Conservation (phyloP, 2,888 invertebrate genomes). For the Nomada hirtipes region DNA sequence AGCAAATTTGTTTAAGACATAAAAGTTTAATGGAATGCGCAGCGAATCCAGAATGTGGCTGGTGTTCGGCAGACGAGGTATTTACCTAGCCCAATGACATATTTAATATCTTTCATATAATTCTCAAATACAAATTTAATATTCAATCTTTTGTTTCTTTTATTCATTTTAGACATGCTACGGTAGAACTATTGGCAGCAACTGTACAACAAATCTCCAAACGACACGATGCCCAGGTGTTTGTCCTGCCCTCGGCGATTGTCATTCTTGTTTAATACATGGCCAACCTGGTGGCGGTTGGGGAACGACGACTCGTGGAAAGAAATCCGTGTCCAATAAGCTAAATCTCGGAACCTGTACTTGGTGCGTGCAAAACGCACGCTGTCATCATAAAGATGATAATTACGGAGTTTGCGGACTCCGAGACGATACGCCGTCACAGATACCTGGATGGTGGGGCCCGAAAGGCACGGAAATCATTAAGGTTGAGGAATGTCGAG, state of each 20-base stretch:
- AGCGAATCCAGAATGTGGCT: conserved; percentile 96
- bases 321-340: conserved; percentile 90
- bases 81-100: not conserved
- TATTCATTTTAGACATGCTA: conserved; percentile 86
- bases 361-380: conserved; percentile 97
- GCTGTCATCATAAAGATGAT: conserved; percentile 94
- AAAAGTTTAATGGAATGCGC: conserved; percentile 92
- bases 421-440: conserved; percentile 91
- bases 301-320: conserved; percentile 81
- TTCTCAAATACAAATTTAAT: not conserved
- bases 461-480: conserved; percentile 91
- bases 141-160: not conserved
- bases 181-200: conserved; percentile 93
- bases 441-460: conserved; percentile 96
- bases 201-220: conserved; percentile 95
- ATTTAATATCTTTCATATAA: not conserved
- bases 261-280: conserved; percentile 95
- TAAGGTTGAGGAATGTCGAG: conserved; percentile 91
- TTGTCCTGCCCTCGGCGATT: conserved; percentile 94
- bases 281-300: conserved; percentile 86
- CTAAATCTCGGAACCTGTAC: conserved; percentile 92
- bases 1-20: conserved; percentile 91
- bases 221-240: conserved; percentile 95
- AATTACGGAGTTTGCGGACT: conserved; percentile 93
- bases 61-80: conserved; percentile 94